phyloP scores from a whole-genome alignment of 1,140 invertebrate genomes.

The Coenobita brevimanus region DNA sequence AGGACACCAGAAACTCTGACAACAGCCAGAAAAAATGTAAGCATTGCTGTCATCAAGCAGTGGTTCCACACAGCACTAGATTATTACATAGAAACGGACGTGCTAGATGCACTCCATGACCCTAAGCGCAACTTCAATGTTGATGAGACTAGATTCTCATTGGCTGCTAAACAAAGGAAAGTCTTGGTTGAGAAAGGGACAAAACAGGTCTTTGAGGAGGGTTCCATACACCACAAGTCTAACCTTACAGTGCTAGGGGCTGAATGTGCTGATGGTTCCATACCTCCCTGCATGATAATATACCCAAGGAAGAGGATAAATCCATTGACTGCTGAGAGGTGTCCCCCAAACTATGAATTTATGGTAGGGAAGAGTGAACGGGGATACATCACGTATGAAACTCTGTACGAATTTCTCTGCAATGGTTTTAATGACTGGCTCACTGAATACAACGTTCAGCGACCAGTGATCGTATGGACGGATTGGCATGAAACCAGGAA shows the following conservation, averaged over 20 bases:
- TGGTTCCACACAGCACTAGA: neutral
- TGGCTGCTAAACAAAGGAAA: neutral
- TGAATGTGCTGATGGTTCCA: neutral
- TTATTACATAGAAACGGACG: neutral
- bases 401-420: slow-evolving; percentile 7
- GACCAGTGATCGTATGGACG: neutral
- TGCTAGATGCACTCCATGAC: too few relatives aligned
- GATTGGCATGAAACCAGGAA: slow-evolving; percentile 21
- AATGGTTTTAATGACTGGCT: neutral
- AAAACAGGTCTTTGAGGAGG: too few relatives aligned
- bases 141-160: neutral
- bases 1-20: neutral
- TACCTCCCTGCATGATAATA: neutral
- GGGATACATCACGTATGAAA: slow-evolving; percentile 8
- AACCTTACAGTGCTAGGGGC: neutral
- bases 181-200: too few relatives aligned
- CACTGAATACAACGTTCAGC: neutral
- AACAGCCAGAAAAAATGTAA: slow-evolving; percentile 2
- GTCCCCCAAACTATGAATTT: neutral
- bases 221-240: neutral
- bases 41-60: neutral
- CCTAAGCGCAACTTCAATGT: slow-evolving; percentile 6
- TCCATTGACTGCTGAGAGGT: neutral
- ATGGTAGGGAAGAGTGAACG: slow-evolving; percentile 7
- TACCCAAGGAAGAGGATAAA: slow-evolving; percentile 29